Percentiles rank a stretch among this genome's conserved stretches.
Conservation (phyloP, 2,113 vertebrate genomes). For the Megaceryle torquata region DNA sequence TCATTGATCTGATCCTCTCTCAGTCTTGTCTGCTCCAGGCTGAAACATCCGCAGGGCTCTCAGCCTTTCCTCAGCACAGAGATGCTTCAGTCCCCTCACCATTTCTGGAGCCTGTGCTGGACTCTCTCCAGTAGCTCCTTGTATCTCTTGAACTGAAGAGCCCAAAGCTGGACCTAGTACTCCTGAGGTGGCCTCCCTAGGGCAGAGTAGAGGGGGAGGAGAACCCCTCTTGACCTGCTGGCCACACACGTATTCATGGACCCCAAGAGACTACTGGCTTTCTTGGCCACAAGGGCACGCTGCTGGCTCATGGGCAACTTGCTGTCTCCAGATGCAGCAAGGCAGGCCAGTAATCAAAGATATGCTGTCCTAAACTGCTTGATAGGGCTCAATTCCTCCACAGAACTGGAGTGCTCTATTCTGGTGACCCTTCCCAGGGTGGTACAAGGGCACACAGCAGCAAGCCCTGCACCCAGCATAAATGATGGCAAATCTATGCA, state of each 20-base stretch:
- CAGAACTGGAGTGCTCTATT: accelerated
- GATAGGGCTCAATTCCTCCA: background rate
- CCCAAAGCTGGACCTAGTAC: background rate
- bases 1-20: background rate
- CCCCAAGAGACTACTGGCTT: background rate
- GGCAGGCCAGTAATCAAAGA: background rate
- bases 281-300: too few species aligned
- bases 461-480: accelerated
- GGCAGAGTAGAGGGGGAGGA: background rate
- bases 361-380: background rate
- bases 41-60: background rate
- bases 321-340: background rate
- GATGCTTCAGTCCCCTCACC: background rate
- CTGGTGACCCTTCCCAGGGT: background rate
- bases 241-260: background rate
- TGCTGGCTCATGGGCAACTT: background rate
- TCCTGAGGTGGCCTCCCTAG: background rate
- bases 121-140: background rate
- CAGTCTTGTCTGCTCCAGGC: background rate
- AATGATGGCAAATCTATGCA: background rate
- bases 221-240: background rate
- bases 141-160: background rate
- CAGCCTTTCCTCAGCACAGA: background rate
- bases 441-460: background rate
- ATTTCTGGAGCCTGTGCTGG: background rate